Evolutionary conservation across 35 echinoderm and acorn worm genomes (phyloP).

Genomic region (Heliocidaris tuberculata): DNA sequence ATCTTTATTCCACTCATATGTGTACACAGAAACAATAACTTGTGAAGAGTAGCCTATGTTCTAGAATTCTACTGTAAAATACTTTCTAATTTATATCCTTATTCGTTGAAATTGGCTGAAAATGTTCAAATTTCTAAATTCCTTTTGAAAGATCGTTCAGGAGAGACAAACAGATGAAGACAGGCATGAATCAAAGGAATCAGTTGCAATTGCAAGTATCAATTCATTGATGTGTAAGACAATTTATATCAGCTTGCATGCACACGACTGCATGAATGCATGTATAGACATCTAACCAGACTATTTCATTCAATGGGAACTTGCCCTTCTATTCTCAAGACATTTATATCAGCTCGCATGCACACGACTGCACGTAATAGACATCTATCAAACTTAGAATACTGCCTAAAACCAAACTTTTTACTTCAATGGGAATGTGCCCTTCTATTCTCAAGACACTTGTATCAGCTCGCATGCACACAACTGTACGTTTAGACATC

Average conservation of each 20-base stretch:
- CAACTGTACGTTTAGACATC: not conserved
- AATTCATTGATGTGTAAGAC: not conserved
- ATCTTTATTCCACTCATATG: not conserved
- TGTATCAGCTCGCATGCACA: not conserved
- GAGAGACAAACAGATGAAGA: not conserved
- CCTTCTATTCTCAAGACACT: not conserved
- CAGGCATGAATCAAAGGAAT: not conserved
- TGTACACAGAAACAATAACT: not conserved
- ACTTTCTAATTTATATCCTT: not conserved
- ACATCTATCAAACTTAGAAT: not conserved
- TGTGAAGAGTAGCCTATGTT: not conserved
- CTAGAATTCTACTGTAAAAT: not conserved
- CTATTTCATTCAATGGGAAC: not conserved
- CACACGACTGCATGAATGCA: not conserved
- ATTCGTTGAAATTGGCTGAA: not conserved
- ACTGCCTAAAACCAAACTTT: not conserved
- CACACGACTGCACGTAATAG: not conserved
- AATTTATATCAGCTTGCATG: not conserved
- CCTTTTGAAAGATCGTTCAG: not conserved
- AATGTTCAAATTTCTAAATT: not conserved
- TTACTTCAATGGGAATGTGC: not conserved
- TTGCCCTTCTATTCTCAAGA: not conserved
- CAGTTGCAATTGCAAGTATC: not conserved
- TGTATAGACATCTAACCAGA: not conserved
- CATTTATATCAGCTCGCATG: not conserved